Evolutionary conservation across 2,113 vertebrate species (phyloP), one percentile per base, ranked within the genome.

Genomic region (Centropus unirufus): DNA sequence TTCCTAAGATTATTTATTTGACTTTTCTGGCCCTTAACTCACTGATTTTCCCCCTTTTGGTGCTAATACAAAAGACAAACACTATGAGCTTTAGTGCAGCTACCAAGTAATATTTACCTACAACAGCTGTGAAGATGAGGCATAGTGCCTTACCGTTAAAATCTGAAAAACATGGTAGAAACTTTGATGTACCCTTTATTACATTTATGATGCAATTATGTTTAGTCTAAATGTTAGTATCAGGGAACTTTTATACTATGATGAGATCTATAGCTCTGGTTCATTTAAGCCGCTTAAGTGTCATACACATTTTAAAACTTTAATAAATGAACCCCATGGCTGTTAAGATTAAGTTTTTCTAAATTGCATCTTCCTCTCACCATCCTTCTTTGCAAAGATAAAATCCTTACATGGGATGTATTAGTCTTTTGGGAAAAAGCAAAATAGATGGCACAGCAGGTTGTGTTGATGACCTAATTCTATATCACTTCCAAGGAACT

Each of bases 381-480:
- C 13, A 46, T 29, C 19, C 9, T 61, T 93, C 52, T 74, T 66
- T 57, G 6, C 27, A 54, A 69, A 83, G 67, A 44, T 64, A 79
- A 87, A 92, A 92, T 81, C 47, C 30, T 85, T 12, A 61, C 40
- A 78, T 46, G 17, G n/a, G 17, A 42, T 89, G 4, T 64, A 58
- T 39, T 54, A 61, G 27, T 52, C 46, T 89, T 72, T 49, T n/a
- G 72, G 23, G 55, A 73, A 83, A 82, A 86, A 30, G 23, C 8
- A 90, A 78, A 93, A 64, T 6, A 74, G 59, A 42, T 2, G 4
- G 55, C 30, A 75, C 58, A 90, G 78, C 29, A 70, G 79, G 54
- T 44, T 76, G 20, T 63, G 55, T 27, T 72, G 82, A 80, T 86
- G 78, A 91, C 58, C 82, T 88, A 80, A 77, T 90, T 95, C 70